Base-by-base conservation (phyloP, 2,113 vertebrate genomes). In the Acanthochromis polyacanthus region DNA sequence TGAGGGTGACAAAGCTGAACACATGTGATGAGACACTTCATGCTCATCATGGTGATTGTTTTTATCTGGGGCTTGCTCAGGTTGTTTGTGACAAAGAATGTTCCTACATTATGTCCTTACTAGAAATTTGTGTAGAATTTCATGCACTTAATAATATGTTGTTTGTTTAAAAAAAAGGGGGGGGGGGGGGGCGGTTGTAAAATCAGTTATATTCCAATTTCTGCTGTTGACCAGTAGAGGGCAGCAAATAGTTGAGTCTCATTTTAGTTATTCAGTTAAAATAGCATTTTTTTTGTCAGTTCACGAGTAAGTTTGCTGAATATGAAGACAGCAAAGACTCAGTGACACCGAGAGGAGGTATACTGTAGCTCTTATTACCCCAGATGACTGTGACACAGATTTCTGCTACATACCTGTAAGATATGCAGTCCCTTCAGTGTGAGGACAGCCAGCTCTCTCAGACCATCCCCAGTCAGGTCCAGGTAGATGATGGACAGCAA, bases 341-440 rank as follows among this genome's bases (percentile, higher is more conserved):
- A 25, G 25, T 25, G 36, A 38, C 36, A 1, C 36, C 10, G 2
- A 66, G n/a, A 71, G 9, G 16, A 62, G 25, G 25, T 25, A 25
- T 25, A 32, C 1, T 5, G 38, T 9, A 5, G 6, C 22, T 40
- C 10, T 30, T 30, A 30, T 30, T 30, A 3, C 10, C 32, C 9
- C 32, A 17, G 45, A 43, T 68, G 3, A 15, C 28, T 28, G 30
- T 51, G 16, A 36, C 10, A n/a, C 43, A 40, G 46, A 14, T 30
- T 28, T 36, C 59, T 61, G 23, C 40, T 14, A 25, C 79, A 19
- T 14, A 98, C 97, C 96, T 98, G 97, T 78, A 98, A 81, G 71
- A 97, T 94, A 57, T 98, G 96, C 64, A 97, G 90, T 8, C 97
- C 97, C 82, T 97, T 97, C 23, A 97, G 91, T 0, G 96, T 96